Evolutionary conservation across 2,888 invertebrate genomes (phyloP).

Genomic region (Melanargia galathea): DNA sequence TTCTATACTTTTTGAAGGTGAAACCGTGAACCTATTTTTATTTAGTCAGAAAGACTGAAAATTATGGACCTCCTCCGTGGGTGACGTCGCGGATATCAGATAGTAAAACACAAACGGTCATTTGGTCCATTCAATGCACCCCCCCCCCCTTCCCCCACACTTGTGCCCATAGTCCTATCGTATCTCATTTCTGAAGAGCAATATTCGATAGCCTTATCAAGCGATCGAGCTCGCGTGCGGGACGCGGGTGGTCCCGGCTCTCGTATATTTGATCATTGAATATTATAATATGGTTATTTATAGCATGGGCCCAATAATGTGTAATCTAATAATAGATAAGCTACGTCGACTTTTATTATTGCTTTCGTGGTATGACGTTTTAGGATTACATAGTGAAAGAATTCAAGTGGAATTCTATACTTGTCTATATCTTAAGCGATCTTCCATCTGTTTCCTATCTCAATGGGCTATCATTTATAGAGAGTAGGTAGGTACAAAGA

Average conservation of each 20-base stretch:
- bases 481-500: no score
- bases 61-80: not conserved
- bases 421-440: not conserved
- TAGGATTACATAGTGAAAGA: not conserved
- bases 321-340: conserved; percentile 27
- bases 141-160: not conserved
- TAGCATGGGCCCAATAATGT: conserved; percentile 24
- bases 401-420: not conserved
- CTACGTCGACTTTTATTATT: conserved; percentile 14
- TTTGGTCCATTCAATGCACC: not conserved
- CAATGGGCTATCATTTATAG: no score
- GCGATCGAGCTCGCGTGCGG: not conserved
- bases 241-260: conserved; percentile 31
- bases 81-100: not conserved
- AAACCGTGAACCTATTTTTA: no score
- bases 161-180: not conserved
- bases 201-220: conserved; percentile 2
- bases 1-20: no score
- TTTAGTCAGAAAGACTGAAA: no score
- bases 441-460: not conserved
- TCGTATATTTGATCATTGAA: conserved; percentile 13
- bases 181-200: not conserved
- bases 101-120: not conserved
- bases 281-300: conserved; percentile 27
- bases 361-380: not conserved